Evolutionary conservation across 2,888 invertebrate species (phyloP), one percentile per base, ranked within the genome.

Genomic region (Trachelus iudaicus): DNA sequence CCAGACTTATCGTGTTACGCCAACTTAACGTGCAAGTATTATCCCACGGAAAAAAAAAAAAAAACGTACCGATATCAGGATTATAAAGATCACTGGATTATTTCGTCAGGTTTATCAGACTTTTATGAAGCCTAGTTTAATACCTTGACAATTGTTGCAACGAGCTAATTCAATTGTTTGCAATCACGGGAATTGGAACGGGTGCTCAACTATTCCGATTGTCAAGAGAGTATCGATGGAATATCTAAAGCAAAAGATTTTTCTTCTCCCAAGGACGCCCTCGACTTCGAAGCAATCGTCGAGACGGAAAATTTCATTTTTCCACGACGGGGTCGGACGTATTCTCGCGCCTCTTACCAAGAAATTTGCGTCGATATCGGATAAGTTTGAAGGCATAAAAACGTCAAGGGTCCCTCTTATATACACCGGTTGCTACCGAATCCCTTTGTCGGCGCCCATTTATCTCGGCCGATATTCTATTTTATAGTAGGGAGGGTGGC

Each of bases 381-480:
- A 71, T 33, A 71, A 71, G 71, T 71, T 71, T 34, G 71, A 71
- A 71, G 31, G 33, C 71, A 71, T 71, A 71, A 71, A 71, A 71
- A 71, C 34, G 71, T 71, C 71, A 34, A 71, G 34, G 71, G 71
- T 71, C 34, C 71, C 71, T 34, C 71, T 34, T 71, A 69, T 75
- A 77, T 75, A 31, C 69, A 34, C 34, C 77, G 73, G 35, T 73
- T 74, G 77, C 77, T 79, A 79, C 77, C 79, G 77, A 73, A 79
- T 77, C 77, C 75, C 77, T 79, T 79, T 79, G 77, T 79, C 79
- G 79, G 75, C 69, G 71, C 71, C 34, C 75, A 71, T 73, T 78
- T 78, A 78, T 78, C 78, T 78, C 78, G 34, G 69, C 76, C 76
- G 76, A 75, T 69, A 75, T 76, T 80, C 80, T 77, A 80, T 80